Conservation (phyloP, 1,140 invertebrate species). For the Trichonephila clavipes region DNA sequence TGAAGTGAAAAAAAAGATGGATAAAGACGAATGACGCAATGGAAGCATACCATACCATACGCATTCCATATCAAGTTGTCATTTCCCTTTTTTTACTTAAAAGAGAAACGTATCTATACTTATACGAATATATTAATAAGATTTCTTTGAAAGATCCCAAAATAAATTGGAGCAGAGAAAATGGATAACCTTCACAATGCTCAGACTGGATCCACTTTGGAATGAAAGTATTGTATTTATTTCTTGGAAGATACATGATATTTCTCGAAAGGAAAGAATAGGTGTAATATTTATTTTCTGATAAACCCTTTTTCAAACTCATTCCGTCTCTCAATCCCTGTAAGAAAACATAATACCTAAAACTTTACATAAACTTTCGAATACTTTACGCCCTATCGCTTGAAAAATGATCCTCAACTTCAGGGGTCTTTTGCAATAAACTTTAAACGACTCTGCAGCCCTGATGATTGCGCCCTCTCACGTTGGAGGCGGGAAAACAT, state of each 20-base stretch:
- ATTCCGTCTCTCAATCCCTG: background rate
- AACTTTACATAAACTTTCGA: background rate
- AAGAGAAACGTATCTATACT: too few relatives aligned
- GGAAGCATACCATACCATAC: too few relatives aligned
- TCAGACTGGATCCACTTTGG: background rate
- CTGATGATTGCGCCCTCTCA: slow-evolving; percentile 1
- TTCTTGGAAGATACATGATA: background rate
- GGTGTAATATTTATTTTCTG: background rate
- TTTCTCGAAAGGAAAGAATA: background rate
- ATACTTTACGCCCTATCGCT: background rate
- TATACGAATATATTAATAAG: too few relatives aligned
- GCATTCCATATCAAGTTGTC: too few relatives aligned
- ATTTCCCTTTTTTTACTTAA: too few relatives aligned
- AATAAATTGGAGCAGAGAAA: too few relatives aligned
- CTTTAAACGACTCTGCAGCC: background rate
- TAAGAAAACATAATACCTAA: background rate
- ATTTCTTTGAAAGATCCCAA: too few relatives aligned
- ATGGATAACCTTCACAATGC: background rate
- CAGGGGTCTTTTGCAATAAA: background rate
- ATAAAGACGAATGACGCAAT: too few relatives aligned
- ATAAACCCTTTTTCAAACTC: background rate
- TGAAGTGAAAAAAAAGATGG: too few relatives aligned
- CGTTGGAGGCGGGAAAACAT: background rate
- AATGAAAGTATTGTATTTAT: background rate
- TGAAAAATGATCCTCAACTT: background rate